Evolutionary conservation across 2,797 vertebrate species (phyloP).

Genomic region (Pristis pectinata): DNA sequence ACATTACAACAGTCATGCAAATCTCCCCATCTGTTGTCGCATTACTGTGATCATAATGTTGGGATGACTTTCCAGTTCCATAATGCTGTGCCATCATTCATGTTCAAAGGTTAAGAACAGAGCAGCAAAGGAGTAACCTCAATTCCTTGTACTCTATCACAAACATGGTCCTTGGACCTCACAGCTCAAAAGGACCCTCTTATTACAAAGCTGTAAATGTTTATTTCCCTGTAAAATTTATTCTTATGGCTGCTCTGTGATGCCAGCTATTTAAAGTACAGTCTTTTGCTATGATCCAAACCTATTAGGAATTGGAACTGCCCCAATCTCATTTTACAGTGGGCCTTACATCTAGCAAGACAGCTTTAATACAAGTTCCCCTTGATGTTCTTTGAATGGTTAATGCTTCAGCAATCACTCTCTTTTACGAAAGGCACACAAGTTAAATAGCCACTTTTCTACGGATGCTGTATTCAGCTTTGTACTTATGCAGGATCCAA

Average conservation of each 20-base stretch:
- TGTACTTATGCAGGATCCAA: background rate
- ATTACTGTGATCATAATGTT: background rate
- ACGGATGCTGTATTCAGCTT: background rate
- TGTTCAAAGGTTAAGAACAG: background rate
- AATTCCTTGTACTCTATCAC: background rate
- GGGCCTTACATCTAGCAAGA: background rate
- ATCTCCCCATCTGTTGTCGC: background rate
- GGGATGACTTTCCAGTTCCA: background rate
- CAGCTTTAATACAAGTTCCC: background rate
- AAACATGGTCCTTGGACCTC: background rate
- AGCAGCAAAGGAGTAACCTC: background rate
- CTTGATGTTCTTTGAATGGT: background rate
- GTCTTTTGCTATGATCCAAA: background rate
- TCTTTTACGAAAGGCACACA: background rate
- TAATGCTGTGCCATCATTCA: too few species aligned
- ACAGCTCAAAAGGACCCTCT: too few species aligned
- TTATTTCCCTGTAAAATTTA: background rate
- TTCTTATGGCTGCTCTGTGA: background rate
- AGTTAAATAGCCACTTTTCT: background rate
- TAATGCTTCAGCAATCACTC: constrained; percentile 18
- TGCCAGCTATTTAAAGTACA: background rate
- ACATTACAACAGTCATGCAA: background rate
- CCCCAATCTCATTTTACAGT: background rate
- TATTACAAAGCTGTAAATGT: background rate
- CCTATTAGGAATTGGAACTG: background rate